Percentiles rank a stretch among this genome's conserved stretches.
Conservation (phyloP, 2,113 vertebrate species). For the Phocoena phocoena region DNA sequence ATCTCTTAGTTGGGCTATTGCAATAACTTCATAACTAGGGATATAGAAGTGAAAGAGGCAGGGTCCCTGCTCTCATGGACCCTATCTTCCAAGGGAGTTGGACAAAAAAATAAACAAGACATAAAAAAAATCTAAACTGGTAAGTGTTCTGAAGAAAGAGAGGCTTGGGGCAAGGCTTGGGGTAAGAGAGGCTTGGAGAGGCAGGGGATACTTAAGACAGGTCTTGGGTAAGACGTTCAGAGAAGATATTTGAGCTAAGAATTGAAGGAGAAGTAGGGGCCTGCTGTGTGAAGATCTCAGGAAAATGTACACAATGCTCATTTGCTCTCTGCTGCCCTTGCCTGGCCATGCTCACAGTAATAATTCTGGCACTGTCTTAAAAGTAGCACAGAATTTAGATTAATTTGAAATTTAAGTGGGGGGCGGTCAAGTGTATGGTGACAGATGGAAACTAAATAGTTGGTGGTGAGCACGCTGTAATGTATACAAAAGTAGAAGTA, state of each 20-base stretch:
- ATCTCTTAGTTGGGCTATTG: not conserved
- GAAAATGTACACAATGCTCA: not conserved
- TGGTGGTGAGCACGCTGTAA: not conserved
- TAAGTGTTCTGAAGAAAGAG: not conserved
- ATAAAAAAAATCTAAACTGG: conserved; percentile 20
- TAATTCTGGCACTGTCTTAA: not conserved
- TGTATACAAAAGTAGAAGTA: not conserved
- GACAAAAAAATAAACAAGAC: not conserved
- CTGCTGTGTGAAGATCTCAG: not conserved
- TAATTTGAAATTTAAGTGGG: not conserved
- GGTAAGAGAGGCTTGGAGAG: not conserved
- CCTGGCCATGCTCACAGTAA: not conserved
- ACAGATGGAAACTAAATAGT: not conserved
- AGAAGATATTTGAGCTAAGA: not conserved
- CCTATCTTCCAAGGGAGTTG: not conserved
- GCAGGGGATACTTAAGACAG: not conserved
- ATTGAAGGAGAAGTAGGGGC: not conserved
- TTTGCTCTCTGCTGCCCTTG: conserved; percentile 46
- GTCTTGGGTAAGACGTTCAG: not conserved
- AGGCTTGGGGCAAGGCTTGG: not conserved
- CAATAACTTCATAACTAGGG: not conserved
- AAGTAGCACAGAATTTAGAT: not conserved
- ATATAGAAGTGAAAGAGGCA: not conserved
- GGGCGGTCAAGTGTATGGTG: not conserved
- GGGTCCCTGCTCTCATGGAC: not conserved